Conservation (phyloP, 2,797 vertebrate genomes). For the Austrolebias charrua region DNA sequence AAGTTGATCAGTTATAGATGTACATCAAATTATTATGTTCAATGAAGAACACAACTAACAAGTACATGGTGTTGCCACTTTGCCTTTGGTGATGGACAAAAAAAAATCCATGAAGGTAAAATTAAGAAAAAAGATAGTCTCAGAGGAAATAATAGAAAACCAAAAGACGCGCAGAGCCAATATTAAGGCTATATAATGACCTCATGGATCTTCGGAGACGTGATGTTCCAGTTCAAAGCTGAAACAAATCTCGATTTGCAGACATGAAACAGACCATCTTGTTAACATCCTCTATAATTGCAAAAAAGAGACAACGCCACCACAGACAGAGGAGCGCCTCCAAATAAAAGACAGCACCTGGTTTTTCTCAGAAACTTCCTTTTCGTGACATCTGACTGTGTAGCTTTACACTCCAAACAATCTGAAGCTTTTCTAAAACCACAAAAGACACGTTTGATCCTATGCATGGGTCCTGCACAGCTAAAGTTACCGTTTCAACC, state of each 20-base stretch:
- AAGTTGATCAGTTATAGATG: too few species aligned
- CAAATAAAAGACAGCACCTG: constrained; percentile 52
- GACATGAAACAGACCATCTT: constrained; percentile 60
- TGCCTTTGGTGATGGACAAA: too few species aligned
- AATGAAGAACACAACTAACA: too few species aligned
- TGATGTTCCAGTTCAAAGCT: constrained; percentile 32
- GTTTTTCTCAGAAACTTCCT: constrained; percentile 64
- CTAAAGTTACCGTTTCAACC: constrained; percentile 68
- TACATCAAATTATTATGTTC: too few species aligned
- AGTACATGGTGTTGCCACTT: too few species aligned
- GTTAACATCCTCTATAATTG: constrained; percentile 59
- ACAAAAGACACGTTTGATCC: constrained; percentile 62
- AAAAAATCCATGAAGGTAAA: background rate
- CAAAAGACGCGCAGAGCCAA: constrained; percentile 8
- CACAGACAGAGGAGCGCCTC: constrained; percentile 40
- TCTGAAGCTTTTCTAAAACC: constrained; percentile 42
- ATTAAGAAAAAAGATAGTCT: constrained; percentile 23
- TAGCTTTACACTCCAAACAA: constrained; percentile 49
- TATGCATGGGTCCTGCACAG: constrained; percentile 35
- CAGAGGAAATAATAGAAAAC: constrained; percentile 3
- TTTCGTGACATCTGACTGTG: constrained; percentile 41
- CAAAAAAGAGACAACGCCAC: constrained; percentile 54
- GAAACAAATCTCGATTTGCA: constrained; percentile 19
- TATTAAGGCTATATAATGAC: constrained; percentile 29
- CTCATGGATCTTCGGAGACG: constrained; percentile 1